phyloP scores from a whole-genome alignment of 2,113 vertebrate species.

The Rattus norvegicus region DNA sequence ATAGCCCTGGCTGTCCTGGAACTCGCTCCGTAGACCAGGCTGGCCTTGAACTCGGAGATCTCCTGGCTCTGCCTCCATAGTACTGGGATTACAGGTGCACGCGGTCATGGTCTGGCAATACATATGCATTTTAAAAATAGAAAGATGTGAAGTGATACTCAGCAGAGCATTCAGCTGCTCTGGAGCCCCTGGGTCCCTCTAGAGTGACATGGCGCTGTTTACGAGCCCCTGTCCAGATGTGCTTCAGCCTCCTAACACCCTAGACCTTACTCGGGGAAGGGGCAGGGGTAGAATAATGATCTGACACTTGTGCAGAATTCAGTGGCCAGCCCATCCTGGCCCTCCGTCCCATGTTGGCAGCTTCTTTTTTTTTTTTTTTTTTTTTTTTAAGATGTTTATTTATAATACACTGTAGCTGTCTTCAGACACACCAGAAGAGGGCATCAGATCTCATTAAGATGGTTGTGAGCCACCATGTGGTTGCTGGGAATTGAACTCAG shows the following conservation, averaged over 20 bases:
- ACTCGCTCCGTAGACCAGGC: not conserved
- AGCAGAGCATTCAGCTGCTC: not conserved
- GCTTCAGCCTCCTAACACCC: not conserved
- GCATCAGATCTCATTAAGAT: too few species aligned
- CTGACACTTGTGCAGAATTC: not conserved
- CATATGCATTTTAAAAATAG: not conserved
- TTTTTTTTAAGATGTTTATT: too few species aligned
- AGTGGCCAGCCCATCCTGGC: too few species aligned
- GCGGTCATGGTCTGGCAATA: not conserved
- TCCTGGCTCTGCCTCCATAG: not conserved
- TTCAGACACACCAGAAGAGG: too few species aligned
- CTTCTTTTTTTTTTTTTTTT: too few species aligned
- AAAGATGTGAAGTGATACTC: not conserved
- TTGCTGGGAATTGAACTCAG: too few species aligned
- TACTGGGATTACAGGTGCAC: not conserved
- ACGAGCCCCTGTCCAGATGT: not conserved
- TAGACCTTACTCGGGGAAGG: not conserved
- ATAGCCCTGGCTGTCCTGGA: not conserved
- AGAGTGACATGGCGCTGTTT: not conserved
- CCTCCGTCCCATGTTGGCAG: too few species aligned
- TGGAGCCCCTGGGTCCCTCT: too few species aligned
- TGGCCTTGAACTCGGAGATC: not conserved
- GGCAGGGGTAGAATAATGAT: rapidly evolving
- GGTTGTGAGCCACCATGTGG: too few species aligned
- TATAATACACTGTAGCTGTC: too few species aligned